phyloP scores from a whole-genome alignment of 1,140 invertebrate genomes.

The Triops longicaudatus region DNA sequence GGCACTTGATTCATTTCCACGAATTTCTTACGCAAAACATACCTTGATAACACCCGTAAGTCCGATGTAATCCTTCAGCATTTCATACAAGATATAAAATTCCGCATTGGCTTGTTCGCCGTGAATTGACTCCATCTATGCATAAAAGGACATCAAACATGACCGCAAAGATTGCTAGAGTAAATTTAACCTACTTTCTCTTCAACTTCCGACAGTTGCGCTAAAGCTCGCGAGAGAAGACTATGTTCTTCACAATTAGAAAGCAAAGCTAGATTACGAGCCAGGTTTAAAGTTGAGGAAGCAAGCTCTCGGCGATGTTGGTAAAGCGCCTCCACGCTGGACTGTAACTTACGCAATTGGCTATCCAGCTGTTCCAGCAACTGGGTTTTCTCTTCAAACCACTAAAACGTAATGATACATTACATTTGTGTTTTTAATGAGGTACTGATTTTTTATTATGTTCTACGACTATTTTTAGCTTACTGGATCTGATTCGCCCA shows the following conservation, averaged over 20 bases:
- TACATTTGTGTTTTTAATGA: no score
- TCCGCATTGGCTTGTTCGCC: conserved; percentile 90
- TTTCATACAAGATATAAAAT: conserved; percentile 84
- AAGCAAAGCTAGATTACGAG: conserved; percentile 81
- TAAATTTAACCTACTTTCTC: conserved; percentile 53
- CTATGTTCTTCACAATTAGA: conserved; percentile 93
- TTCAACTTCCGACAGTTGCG: conserved; percentile 86
- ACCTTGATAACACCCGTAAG: conserved; percentile 86
- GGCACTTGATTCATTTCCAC: not conserved
- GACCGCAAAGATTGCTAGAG: not conserved
- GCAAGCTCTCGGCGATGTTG: conserved; percentile 79
- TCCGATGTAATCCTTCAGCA: conserved; percentile 90
- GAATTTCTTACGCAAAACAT: conserved; percentile 26
- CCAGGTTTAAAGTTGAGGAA: conserved; percentile 63
- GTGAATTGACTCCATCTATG: conserved; percentile 70
- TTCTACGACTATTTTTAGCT: no score
- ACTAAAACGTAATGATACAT: conserved; percentile 51
- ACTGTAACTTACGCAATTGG: conserved; percentile 78
- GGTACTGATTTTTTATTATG: no score
- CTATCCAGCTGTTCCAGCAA: conserved; percentile 87
- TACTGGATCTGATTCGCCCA: conserved; percentile 97
- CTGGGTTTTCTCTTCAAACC: conserved; percentile 94
- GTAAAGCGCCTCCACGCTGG: conserved; percentile 79
- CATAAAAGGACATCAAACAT: not conserved
- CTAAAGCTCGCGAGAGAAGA: conserved; percentile 78